Base-by-base conservation (phyloP, 2,888 invertebrate genomes). In the Leptinotarsa peninsularis region DNA sequence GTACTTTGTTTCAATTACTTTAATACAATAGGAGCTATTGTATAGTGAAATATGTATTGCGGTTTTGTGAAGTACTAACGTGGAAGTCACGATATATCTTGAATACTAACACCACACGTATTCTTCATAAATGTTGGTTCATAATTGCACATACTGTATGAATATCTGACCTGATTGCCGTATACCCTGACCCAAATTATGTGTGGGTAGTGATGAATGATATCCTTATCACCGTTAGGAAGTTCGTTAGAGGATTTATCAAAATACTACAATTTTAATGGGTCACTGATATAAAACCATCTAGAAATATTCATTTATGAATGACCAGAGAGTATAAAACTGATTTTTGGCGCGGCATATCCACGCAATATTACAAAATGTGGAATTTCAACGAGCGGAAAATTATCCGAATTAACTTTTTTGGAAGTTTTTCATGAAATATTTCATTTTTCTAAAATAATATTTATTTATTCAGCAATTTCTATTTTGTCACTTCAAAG, bases 131-230 rank as follows among this genome's bases (percentile, higher is more conserved):
- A 43, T 43, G 10, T 43, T 43, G 43, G 10, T 43, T 43, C 43
- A 43, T 43, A 43, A 43, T 43, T 43, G 17, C n/a, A 33, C 63
- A 63, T n/a, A 43, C 63, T 63, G 63, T 43, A 63, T n/a, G n/a
- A n/a, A n/a, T n/a, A 63, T 63, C 33, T 69, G 69, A 69, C 69
- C 69, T 69, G 54, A 49, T 69, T 69, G 56, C 43, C 43, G 43
- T 56, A 54, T 69, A 69, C 54, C 69, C 69, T 69, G 69, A 69
- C 54, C 69, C 54, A 33, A 69, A 63, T 43, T 33, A 33, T 69
- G 43, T 33, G 69, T 69, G 69, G 69, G 69, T 43, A n/a, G 69
- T 43, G n/a, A 56, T 43, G n/a, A 56, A 17, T 56, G 52, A 68
- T 68, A 68, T 68, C 17, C 68, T 68, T 5, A 69, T 56, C 63